phyloP scores from a whole-genome alignment of 1,140 invertebrate genomes.

The Lepidurus apus region DNA sequence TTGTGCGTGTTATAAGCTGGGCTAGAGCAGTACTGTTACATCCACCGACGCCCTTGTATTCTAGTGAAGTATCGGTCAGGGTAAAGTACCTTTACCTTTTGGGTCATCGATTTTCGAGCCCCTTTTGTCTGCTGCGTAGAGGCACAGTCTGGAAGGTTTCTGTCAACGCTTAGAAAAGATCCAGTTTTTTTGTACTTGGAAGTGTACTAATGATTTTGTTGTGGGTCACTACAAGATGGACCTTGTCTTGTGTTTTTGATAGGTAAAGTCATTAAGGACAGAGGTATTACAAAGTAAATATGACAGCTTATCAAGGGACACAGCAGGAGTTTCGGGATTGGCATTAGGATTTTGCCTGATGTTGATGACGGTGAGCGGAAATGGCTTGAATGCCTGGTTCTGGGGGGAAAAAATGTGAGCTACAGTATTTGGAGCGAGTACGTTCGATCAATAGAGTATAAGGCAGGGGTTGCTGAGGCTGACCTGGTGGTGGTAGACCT shows the following conservation, averaged over 20 bases:
- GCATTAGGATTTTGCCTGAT: neutral
- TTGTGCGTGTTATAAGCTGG: neutral
- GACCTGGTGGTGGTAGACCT: neutral
- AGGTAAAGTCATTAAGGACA: neutral
- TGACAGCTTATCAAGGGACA: slow-evolving; percentile 12
- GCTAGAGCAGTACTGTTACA: neutral
- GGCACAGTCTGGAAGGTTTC: neutral
- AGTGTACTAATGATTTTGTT: neutral
- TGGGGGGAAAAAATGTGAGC: neutral
- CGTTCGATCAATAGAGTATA: neutral
- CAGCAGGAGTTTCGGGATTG: slow-evolving; percentile 1
- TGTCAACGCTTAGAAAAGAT: neutral
- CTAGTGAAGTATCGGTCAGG: neutral
- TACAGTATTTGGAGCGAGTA: neutral
- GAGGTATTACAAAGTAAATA: neutral
- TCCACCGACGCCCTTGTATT: neutral
- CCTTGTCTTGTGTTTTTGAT: neutral
- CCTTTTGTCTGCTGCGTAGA: neutral
- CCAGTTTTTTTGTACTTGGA: neutral
- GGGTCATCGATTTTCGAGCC: neutral
- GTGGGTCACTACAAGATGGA: neutral
- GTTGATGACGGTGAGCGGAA: neutral
- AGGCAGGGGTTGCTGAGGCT: neutral
- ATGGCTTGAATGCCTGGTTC: neutral
- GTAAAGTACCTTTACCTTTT: neutral